Evolutionary conservation across 2,797 vertebrate species (phyloP).

Genomic region (Furcifer pardalis): DNA sequence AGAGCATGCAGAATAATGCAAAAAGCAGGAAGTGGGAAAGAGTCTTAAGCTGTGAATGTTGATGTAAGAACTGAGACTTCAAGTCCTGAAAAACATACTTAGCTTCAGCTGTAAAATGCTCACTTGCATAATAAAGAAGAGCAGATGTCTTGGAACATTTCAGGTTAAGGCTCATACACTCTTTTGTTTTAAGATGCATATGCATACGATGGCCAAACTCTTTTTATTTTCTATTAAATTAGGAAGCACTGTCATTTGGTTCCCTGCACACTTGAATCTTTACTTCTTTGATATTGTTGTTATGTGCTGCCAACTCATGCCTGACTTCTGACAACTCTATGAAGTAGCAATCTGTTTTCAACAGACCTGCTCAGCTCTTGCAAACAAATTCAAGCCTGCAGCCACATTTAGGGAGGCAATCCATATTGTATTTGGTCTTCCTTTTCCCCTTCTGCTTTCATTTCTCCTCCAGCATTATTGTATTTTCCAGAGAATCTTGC

Average conservation of each 20-base stretch:
- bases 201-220: not conserved
- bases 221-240: not conserved
- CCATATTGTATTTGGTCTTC: no score
- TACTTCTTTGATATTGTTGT: no score
- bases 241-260: not conserved
- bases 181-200: not conserved
- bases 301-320: no score
- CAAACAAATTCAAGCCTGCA: no score
- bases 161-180: not conserved
- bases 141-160: not conserved
- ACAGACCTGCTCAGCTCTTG: no score
- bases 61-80: not conserved
- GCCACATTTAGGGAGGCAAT: no score
- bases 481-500: no score
- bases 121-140: not conserved
- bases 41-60: not conserved
- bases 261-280: not conserved
- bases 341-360: no score
- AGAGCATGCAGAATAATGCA: not conserved
- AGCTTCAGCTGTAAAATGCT: not conserved
- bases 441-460: no score
- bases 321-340: no score
- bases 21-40: not conserved
- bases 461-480: no score
- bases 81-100: not conserved